These are phyloP conservation scores for Candoia aspera DNA, from an alignment of 2,113 vertebrate species.

Conservation along the genomic window DNA sequence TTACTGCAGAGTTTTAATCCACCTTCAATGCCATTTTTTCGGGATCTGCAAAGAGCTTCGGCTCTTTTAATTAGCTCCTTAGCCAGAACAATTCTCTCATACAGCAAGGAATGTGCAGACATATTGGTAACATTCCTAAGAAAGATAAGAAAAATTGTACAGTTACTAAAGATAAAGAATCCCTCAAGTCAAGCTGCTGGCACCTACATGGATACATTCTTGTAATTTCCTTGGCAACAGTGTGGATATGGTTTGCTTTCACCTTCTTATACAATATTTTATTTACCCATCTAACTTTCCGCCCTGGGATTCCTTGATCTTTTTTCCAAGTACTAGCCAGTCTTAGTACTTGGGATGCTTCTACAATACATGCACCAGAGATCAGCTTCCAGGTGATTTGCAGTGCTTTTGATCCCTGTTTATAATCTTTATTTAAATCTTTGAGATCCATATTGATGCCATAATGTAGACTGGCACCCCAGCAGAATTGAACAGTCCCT, in stretches of 20 bases:
- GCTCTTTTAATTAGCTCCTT: slow-evolving; percentile 85
- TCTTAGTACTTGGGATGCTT: not conserved
- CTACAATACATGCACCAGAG: not conserved
- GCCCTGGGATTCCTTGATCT: not conserved
- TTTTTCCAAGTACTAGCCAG: not conserved
- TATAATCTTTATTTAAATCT: not conserved
- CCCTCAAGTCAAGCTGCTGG: not conserved
- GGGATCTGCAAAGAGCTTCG: slow-evolving; percentile 78
- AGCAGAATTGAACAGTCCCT: not conserved
- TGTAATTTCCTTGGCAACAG: not conserved
- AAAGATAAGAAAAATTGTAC: slow-evolving; percentile 40
- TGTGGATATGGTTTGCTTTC: too few species aligned
- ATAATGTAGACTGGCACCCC: not conserved
- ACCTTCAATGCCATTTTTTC: slow-evolving; percentile 83
- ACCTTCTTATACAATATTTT: not conserved
- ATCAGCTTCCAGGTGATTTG: not conserved
- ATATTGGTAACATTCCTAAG: slow-evolving; percentile 82
- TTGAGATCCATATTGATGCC: not conserved
- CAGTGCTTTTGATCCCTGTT: not conserved
- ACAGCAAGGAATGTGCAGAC: slow-evolving; percentile 82
- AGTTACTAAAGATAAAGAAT: slow-evolving; percentile 8
- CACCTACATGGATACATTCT: not conserved
- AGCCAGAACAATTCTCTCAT: slow-evolving; percentile 83
- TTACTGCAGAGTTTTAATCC: slow-evolving; percentile 89
- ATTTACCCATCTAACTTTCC: not conserved